phyloP scores from a whole-genome alignment of 2,888 invertebrate genomes.

The Plebejus melissa region DNA sequence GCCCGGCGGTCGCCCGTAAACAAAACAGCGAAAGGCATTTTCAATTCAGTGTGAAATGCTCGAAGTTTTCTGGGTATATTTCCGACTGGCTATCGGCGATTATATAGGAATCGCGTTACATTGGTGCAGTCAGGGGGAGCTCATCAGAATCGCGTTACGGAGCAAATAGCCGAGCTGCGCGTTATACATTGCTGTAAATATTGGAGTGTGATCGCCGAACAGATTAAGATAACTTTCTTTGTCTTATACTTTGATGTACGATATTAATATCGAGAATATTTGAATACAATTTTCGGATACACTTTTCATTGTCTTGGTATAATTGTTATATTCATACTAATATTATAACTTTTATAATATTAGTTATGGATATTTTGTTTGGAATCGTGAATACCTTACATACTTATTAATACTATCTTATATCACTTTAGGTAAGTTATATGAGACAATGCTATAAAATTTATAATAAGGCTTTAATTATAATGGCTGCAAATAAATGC shows the following conservation, averaged over 20 bases:
- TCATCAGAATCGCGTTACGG: constrained; percentile 59
- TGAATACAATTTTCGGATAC: background rate
- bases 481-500: no score
- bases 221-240: constrained; percentile 2
- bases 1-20: constrained; percentile 12
- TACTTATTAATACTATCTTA: no score
- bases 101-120: constrained; percentile 28
- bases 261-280: background rate
- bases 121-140: constrained; percentile 38
- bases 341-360: no score
- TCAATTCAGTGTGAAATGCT: constrained; percentile 16
- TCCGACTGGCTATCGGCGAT: constrained; percentile 28
- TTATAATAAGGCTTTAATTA: no score
- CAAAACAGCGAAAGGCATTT: constrained; percentile 22
- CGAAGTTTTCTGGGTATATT: constrained; percentile 21
- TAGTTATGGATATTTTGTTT: no score
- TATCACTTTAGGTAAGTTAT: no score
- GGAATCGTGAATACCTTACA: no score
- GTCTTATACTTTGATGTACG: background rate
- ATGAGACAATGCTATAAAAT: no score
- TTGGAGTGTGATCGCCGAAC: constrained; percentile 2
- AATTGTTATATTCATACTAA: no score
- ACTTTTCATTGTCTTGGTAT: no score
- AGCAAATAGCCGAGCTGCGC: constrained; percentile 22
- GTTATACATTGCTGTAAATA: constrained; percentile 24